A percentile compares a stretch with the other conserved stretches of the same genome.
phyloP scores from a whole-genome alignment of 2,888 invertebrate species.

The Folsomia candida region DNA sequence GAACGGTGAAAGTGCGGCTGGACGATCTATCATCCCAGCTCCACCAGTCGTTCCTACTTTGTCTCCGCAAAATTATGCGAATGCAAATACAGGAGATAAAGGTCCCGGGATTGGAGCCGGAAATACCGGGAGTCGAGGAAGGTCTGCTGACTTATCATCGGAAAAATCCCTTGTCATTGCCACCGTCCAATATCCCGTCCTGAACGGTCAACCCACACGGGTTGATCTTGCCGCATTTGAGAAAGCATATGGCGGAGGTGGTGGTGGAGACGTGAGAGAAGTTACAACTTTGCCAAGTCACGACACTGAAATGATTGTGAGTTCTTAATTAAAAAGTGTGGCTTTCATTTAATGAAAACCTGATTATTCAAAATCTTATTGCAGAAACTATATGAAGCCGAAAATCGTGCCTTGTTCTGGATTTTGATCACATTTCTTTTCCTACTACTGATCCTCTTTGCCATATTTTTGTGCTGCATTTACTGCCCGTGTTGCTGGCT shows the following conservation, averaged over 20 bases:
- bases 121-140: constrained; percentile 6
- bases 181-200: constrained; percentile 46
- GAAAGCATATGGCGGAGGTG: constrained; percentile 24
- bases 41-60: no score
- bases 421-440: constrained; percentile 72
- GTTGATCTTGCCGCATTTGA: constrained; percentile 45
- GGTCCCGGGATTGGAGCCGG: constrained; percentile 14
- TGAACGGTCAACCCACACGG: no score
- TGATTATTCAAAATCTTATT: no score
- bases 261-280: not conserved
- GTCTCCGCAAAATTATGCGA: not conserved
- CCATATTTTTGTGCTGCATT: constrained; percentile 75
- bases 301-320: constrained; percentile 31
- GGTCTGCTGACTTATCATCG: constrained; percentile 26
- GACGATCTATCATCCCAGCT: no score
- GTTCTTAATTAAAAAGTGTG: no score
- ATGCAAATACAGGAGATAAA: not conserved
- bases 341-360: no score
- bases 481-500: constrained; percentile 66
- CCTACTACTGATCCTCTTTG: constrained; percentile 68
- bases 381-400: constrained; percentile 70
- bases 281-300: not conserved
- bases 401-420: constrained; percentile 72
- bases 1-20: not conserved
- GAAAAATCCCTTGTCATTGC: constrained; percentile 46